Evolutionary conservation across 2,888 invertebrate species (phyloP), one percentile per base, ranked within the genome.

Genomic region (Slavum lentiscoides): DNA sequence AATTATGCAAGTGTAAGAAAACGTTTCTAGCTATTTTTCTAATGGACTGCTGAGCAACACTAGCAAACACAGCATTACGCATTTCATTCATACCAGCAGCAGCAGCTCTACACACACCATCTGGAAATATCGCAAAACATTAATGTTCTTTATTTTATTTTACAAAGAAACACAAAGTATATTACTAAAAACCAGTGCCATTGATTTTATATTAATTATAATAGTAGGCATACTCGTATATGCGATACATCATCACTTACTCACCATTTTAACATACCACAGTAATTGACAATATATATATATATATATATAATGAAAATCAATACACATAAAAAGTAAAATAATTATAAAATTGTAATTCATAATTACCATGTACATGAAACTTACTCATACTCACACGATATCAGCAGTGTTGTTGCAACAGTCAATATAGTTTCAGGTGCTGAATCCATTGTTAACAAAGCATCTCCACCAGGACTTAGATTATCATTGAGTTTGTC

Each of bases 11-110:
- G 88, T 99, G 99, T 43, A 92, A 88, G 87, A 99, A 99, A 55
- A 99, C 97, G 87, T 96, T 96, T 86, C 92, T 93, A 1, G 98
- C 97, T 82, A 99, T 93, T 87, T 91, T 91, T 73, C 98, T 89
- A 84, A 99, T 97, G 23, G 98, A 98, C 87, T 95, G 94, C 86
- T 99, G 98, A 0, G 99, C 97, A 9, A 99, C 99, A 86, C 92
- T 93, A 2, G 97, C 97, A 88, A 99, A 99, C 68, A 99, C 96
- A 0, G 98, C 98, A 88, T 98, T 99, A 58, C 98, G 89, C 23
- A 99, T 87, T 88, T 99, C 99, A 88, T 97, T 98, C 87, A 98
- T 96, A 37, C 93, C 94, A 0, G 96, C 92, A 3, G 98, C 92
- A 70, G 95, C 92, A 4, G 93, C 93, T 84, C 98, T 90, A 0